Base-by-base conservation (phyloP, 1,140 invertebrate genomes). In the Pygmarrhopalites habei region DNA sequence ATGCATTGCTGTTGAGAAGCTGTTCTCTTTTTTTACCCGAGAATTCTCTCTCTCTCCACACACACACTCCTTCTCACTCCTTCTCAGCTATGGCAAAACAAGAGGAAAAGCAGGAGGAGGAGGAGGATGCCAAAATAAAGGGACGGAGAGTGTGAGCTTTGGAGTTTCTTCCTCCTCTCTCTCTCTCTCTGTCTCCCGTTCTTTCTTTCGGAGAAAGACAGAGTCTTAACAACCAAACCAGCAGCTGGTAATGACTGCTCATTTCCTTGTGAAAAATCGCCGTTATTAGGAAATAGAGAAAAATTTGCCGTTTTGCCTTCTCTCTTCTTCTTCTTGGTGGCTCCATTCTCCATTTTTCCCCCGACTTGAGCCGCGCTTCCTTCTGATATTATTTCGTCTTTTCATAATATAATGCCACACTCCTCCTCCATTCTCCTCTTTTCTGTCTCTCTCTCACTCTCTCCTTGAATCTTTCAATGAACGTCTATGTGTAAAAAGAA, bases 231-330 rank as follows among this genome's bases (percentile, higher is more conserved):
- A 56, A 41, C 64, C 41, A 52, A 62, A 62, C 58, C 51, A 66
- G 60, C 65, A 66, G 65, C 60, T 66, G 65, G 65, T 66, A 66
- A 66, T 63, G 65, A 66, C 65, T 66, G 60, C 65, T 66, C 65
- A 66, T 66, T 66, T 66, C 65, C 60, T 62, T 55, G 56, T 66
- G 65, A 66, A 66, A 66, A 66, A 66, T 66, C 65, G 60, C 57
- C 47, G 65, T 66, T 66, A 66, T 66, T 66, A 66, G 65, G 65
- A 66, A 62, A 62, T 66, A 58, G 60, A 66, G 59, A 66, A 62
- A 66, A 58, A 62, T 61, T 66, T 66, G 59, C 58, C 44, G 56
- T 66, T 66, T 62, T 60, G 52, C 64, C 64, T 59, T 64, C 56
- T 64, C n/a, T 58, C 55, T 53, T 29, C 7, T 28, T 52, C 28